Base-by-base conservation (phyloP, 2,113 vertebrate species). In the Phodopus roborovskii region DNA sequence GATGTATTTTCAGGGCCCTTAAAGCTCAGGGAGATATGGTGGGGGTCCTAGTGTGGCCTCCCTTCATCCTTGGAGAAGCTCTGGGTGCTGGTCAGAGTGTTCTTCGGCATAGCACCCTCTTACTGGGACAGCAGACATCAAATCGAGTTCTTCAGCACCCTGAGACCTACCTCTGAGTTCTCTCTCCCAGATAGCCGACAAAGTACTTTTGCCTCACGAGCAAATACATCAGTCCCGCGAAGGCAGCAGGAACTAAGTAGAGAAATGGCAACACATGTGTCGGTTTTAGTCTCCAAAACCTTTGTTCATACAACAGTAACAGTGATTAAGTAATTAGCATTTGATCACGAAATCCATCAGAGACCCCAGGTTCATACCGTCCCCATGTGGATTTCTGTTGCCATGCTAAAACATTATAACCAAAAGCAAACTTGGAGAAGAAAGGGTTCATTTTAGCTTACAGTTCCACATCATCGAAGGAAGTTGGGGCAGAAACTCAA, bases 171-270 rank as follows among this genome's bases (percentile, higher is more conserved):
- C 99, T 99, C 98, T 99, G 99, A 48, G 98, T 99, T 64, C 98
- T 99, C 97, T 99, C 99, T 26, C 99, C 99, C 5, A 99, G 97
- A 96, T 99, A 99, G 95, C 99, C 99, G 7, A 99, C 98, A 78
- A 99, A 99, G 97, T 99, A 99, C 98, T 99, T 99, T 94, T 99
- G 99, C 71, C 99, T 99, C 97, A 99, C 99, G 4, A 99, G 98
- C 92, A 99, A 95, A 97, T 99, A 99, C 98, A 99, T 98, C 97
- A 99, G 96, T 56, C 99, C 99, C 0, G 99, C 99, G 82, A 99
- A 99, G 70, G 99, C 99, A 0, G 99, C 99, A 13, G 99, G 99
- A 96, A 98, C 99, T 99, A 96, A 7, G 94, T 3, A 30, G 74
- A 90, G 30, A 96, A 93, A 92, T 88, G 53, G 28, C 92, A 84